Base-by-base conservation (phyloP, 2,113 vertebrate species). In the Siniperca knerii region DNA sequence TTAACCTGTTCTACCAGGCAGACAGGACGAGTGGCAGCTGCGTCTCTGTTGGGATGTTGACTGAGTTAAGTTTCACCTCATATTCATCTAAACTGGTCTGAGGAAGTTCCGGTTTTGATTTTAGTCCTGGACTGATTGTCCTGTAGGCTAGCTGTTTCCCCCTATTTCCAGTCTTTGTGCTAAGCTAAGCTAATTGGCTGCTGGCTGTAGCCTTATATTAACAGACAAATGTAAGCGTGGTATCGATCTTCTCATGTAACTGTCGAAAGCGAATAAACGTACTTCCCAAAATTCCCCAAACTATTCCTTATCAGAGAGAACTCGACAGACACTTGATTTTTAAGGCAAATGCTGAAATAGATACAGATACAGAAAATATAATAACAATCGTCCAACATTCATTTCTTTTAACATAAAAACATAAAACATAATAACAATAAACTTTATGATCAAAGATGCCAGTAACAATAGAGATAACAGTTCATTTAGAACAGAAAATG, bases 1-100 rank as follows among this genome's bases (percentile, higher is more conserved):
- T n/a, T 48, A 57, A 78, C 79, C 44, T 42, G 75, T 66, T 77
- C 55, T 21, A 55, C 46, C 16, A 77, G 48, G 25, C 46, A 4
- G 46, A 46, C 18, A 25, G 62, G 7, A 64, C 1, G 16, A 13
- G 37, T 0, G 35, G 8, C 35, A 40, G 40, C 20, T 16, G 4
- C 13, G 9, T 48, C 44, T 69, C n/a, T 33, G 11, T 29, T 69
- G n/a, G 50, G n/a, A 33, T 52, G 46, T 33, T 33, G 21, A 48
- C 12, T 25, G 42, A 46, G 40, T 4, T 8, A 11, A 21, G 68
- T 35, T 70, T 70, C 46, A 52, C 46, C 16, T 35, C 46, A 33
- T 13, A 7, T 7, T 1, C 12, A 9, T 33, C n/a, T 68, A 3
- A 46, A 4, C 25, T 1, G 18, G 37, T 60, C 16, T 44, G 40